Percentiles rank a stretch among this genome's conserved stretches.
Evolutionary conservation across 2,888 invertebrate species (phyloP).

Genomic region (Drosophila paramelanica): DNA sequence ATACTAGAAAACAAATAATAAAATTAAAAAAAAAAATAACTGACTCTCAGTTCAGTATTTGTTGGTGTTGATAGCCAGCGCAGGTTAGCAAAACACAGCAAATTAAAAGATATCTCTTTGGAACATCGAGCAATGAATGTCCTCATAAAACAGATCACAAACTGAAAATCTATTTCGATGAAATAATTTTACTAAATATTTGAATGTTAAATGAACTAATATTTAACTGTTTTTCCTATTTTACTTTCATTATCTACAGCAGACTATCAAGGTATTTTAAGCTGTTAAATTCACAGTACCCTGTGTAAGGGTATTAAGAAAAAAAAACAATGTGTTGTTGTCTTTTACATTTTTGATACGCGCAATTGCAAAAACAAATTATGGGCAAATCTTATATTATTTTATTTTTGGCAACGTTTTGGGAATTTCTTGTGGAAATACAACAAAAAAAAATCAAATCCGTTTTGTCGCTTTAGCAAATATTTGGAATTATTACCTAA

Average conservation of each 20-base stretch:
- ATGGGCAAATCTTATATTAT: conserved; percentile 20
- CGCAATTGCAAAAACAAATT: conserved; percentile 34
- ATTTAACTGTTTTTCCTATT: no score
- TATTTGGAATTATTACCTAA: background rate
- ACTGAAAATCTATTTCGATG: no score
- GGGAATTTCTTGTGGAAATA: conserved; percentile 48
- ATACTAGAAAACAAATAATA: conserved; percentile 2
- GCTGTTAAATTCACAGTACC: background rate
- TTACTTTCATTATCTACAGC: no score
- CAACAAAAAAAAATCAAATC: conserved; percentile 25
- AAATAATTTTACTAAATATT: no score
- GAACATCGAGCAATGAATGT: background rate
- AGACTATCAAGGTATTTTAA: background rate
- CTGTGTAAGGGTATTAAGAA: background rate
- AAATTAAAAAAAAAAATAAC: conserved; percentile 2
- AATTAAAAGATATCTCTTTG: background rate
- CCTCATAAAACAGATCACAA: background rate
- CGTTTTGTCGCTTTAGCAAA: background rate
- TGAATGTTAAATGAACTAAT: no score
- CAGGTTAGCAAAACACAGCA: conserved; percentile 27
- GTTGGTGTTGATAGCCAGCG: conserved; percentile 1
- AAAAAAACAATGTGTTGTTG: background rate
- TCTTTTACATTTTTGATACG: conserved; percentile 54
- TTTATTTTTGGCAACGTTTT: conserved; percentile 25
- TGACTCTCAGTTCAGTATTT: background rate